Percentiles rank a stretch among this genome's conserved stretches.
Conservation (phyloP, 2,888 invertebrate genomes). For the Xylota segnis region DNA sequence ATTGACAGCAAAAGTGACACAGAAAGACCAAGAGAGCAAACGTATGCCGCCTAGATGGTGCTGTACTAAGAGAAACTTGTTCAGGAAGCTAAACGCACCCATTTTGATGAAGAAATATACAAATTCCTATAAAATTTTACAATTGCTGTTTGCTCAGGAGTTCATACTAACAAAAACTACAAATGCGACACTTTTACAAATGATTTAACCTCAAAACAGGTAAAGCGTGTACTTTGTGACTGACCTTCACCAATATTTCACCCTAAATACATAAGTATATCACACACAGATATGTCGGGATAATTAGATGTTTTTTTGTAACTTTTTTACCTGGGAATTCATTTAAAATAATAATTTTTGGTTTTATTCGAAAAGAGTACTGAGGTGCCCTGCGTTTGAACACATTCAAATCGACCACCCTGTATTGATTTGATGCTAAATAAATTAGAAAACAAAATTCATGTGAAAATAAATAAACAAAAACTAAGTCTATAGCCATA, state of each 20-base stretch:
- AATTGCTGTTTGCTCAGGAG: no score
- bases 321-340: constrained; percentile 82
- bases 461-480: constrained; percentile 32
- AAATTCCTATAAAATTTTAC: no score
- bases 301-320: constrained; percentile 4
- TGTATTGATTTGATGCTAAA: constrained; percentile 84
- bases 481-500: constrained; percentile 21
- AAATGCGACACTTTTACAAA: constrained; percentile 38
- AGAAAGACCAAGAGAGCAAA: no score
- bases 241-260: constrained; percentile 48
- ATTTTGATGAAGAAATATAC: no score
- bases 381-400: constrained; percentile 83
- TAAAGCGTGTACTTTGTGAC: constrained; percentile 15
- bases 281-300: constrained; percentile 46
- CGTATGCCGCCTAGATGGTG: no score
- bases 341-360: constrained; percentile 81
- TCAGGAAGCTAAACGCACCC: no score
- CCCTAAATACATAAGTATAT: constrained; percentile 17
- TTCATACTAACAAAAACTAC: background rate
- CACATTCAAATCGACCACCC: constrained; percentile 87
- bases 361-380: constrained; percentile 83
- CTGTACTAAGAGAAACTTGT: no score
- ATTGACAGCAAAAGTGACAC: no score
- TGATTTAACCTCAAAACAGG: constrained; percentile 20
- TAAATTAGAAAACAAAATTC: constrained; percentile 62